Percentiles rank a stretch among this genome's conserved stretches.
These are phyloP conservation scores for Coenobita brevimanus DNA, from an alignment of 1,140 invertebrate genomes.

Conservation along the genomic window DNA sequence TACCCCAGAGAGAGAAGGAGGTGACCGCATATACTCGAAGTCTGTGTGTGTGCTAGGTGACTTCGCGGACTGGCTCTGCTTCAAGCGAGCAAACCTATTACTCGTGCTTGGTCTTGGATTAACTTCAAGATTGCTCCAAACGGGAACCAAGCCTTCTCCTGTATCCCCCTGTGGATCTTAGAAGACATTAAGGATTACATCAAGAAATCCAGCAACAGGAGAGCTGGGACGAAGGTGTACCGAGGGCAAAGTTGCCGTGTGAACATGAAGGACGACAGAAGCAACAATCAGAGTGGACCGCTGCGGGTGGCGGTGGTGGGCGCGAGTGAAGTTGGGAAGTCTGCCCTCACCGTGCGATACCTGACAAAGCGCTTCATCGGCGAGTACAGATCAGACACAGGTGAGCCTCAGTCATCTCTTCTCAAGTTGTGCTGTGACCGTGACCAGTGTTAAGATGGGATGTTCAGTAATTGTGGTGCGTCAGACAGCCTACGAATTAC, in stretches of 20 bases:
- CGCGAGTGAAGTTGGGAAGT: slow-evolving; percentile 61
- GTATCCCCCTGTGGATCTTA: slow-evolving; percentile 67
- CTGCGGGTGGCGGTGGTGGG: slow-evolving; percentile 58
- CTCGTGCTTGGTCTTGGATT: not conserved
- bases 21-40: too few species aligned
- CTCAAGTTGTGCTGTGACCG: too few species aligned
- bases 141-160: slow-evolving; percentile 56
- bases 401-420: too few species aligned
- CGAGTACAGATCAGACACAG: slow-evolving; percentile 86
- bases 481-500: too few species aligned
- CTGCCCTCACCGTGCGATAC: slow-evolving; percentile 86
- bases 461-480: too few species aligned
- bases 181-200: slow-evolving; percentile 66
- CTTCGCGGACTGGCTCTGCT: not conserved
- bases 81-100: not conserved
- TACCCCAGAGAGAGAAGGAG: too few species aligned
- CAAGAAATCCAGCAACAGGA: slow-evolving; percentile 49
- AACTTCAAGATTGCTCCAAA: slow-evolving; percentile 62
- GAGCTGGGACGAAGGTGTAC: slow-evolving; percentile 14
- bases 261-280: slow-evolving; percentile 56
- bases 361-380: slow-evolving; percentile 85
- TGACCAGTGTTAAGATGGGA: too few species aligned
- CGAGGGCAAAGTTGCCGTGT: slow-evolving; percentile 14
- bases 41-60: too few species aligned
- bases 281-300: slow-evolving; percentile 14